A percentile compares a stretch with the other conserved stretches of the same genome.
These are phyloP conservation scores for Oscheius sp. DNA, from an alignment of 2,888 invertebrate genomes.

Conservation along the genomic window DNA sequence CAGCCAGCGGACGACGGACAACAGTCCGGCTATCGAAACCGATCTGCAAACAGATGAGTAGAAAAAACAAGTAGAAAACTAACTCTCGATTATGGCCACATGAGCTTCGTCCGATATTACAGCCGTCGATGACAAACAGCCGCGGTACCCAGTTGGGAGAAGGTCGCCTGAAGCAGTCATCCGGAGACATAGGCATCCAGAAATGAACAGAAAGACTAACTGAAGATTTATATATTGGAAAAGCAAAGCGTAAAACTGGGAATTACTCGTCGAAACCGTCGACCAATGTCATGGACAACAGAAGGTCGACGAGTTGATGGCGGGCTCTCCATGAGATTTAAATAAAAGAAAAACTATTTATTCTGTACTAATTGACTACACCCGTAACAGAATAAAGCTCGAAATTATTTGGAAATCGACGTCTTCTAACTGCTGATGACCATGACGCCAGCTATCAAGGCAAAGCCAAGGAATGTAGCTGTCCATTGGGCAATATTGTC, in stretches of 20 bases:
- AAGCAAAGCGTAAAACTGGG: too few relatives aligned
- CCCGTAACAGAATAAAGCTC: too few relatives aligned
- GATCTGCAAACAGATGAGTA: constrained; percentile 38
- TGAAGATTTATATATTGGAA: too few relatives aligned
- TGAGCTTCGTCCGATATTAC: constrained; percentile 63
- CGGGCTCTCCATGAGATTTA: too few relatives aligned
- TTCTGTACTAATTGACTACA: neutral
- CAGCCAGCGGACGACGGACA: constrained; percentile 60
- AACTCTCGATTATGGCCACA: constrained; percentile 62
- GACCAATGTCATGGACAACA: too few relatives aligned
- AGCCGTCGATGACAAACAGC: constrained; percentile 65
- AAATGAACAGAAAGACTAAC: neutral
- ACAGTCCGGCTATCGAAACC: constrained; percentile 63
- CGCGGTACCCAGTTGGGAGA: constrained; percentile 50
- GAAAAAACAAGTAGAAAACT: constrained; percentile 16
- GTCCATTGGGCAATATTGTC: constrained; percentile 62
- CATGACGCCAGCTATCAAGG: constrained; percentile 56
- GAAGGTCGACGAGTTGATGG: too few relatives aligned
- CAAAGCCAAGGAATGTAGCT: constrained; percentile 56
- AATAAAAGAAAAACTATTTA: neutral
- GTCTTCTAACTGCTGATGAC: constrained; percentile 8
- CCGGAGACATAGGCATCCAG: constrained; percentile 25
- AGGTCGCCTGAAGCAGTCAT: constrained; percentile 42
- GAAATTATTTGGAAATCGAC: neutral
- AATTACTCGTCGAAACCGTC: too few relatives aligned